Evolutionary conservation across 2,113 vertebrate genomes (phyloP), one percentile per base, ranked within the genome.

Genomic region (Hemiprocne comata): DNA sequence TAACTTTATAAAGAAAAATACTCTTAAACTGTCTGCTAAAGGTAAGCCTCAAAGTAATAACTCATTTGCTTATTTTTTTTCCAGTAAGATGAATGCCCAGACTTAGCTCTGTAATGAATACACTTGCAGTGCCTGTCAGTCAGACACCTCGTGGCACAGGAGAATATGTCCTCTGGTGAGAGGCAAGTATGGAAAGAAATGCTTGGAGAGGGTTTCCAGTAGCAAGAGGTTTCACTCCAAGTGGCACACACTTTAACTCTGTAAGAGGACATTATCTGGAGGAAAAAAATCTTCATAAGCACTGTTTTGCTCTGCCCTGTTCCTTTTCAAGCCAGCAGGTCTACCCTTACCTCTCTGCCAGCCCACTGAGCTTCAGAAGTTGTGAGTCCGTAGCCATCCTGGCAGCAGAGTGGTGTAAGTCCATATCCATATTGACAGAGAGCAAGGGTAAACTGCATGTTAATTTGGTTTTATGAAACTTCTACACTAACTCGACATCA

Each of bases 381-480:
- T 57, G 23, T 29, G 62, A 53, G 33, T 48, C 48, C 40, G 6
- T 29, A n/a, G 10, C 16, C 16, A 13, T n/a, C 0, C 6, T 0
- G 3, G 17, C 55, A 54, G 26, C 38, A 64, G n/a, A 60, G 23
- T 0, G 1, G 15, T 36, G 46, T 50, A 60, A 70, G 75, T 34
- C 69, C 36, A 0, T 9, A 20, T 15, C 28, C 33, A 3, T 24
- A 6, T 1, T 1, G 3, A 16, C 21, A 71, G 67, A 53, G 36
- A 74, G 31, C 54, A 33, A 51, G 62, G 58, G 20, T 48, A 73
- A 46, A 12, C 31, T 29, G 2, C 18, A 17, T 51, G 25, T 10
- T 82, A 16, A 6, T 62, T 40, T 87, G 66, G 46, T 42, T 72
- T 57, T 65, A 14, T 13, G 40, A n/a, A 42, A n/a, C 25, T 66